Evolutionary conservation across 2,797 vertebrate species (phyloP).

Genomic region (Fundulus diaphanus): DNA sequence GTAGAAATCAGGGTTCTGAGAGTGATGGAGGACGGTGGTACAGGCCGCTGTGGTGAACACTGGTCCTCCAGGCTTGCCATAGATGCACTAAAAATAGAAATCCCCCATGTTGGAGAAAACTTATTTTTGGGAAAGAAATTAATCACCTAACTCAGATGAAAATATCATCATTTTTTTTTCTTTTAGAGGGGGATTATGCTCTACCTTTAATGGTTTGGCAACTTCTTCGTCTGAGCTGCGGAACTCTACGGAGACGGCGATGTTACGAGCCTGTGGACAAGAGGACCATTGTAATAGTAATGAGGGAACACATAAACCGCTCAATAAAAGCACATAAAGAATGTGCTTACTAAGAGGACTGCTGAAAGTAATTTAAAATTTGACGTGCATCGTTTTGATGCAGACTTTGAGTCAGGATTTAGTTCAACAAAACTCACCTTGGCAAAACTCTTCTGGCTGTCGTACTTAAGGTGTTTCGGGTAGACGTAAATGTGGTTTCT

Average conservation of each 20-base stretch:
- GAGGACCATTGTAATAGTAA: conserved; percentile 44
- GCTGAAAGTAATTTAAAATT: not conserved
- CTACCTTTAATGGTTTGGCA: conserved; percentile 92
- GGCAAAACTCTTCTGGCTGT: conserved; percentile 96
- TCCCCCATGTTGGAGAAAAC: conserved; percentile 14
- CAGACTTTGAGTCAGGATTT: conserved; percentile 1
- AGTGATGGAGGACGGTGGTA: conserved; percentile 94
- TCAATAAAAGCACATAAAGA: conserved; percentile 25
- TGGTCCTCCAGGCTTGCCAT: conserved; percentile 93
- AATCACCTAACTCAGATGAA: conserved; percentile 10
- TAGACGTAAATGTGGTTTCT: conserved; percentile 97
- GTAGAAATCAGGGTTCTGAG: conserved; percentile 97
- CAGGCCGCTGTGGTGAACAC: conserved; percentile 89
- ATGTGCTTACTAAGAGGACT: conserved; percentile 1
- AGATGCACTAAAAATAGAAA: conserved; percentile 87
- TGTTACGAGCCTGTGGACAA: conserved; percentile 92
- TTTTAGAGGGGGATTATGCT: conserved; percentile 3
- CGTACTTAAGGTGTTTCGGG: conserved; percentile 98
- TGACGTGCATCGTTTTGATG: not conserved
- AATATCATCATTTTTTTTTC: conserved; percentile 23
- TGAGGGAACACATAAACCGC: conserved; percentile 8
- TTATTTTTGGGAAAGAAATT: not conserved
- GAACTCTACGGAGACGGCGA: conserved; percentile 94
- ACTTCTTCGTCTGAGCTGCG: conserved; percentile 93
- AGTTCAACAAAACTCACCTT: conserved; percentile 82